phyloP scores from a whole-genome alignment of 2,888 invertebrate species.

The Horisme vitalbata region DNA sequence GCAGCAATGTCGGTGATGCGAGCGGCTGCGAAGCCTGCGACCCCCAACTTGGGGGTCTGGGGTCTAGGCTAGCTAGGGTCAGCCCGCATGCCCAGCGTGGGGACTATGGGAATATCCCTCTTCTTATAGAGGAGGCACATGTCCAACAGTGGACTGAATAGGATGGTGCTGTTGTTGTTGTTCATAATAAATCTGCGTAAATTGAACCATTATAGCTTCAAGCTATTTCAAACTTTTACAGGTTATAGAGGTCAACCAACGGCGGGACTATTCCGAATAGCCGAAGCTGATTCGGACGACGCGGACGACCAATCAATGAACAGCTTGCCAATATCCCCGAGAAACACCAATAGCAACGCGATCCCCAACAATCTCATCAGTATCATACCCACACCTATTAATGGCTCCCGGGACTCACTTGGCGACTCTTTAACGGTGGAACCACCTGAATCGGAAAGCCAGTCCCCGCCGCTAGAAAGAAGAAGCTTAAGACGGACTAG shows the following conservation, averaged over 20 bases:
- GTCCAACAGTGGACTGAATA: no score
- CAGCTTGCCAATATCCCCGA: constrained; percentile 67
- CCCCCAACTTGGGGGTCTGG: no score
- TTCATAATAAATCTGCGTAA: no score
- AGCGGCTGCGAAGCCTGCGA: no score
- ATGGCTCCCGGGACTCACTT: constrained; percentile 77
- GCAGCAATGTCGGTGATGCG: no score
- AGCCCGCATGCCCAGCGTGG: no score
- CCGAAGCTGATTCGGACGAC: constrained; percentile 85
- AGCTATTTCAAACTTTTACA: constrained; percentile 30
- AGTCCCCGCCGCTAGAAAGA: constrained; percentile 50
- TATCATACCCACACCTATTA: constrained; percentile 83
- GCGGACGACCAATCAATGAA: constrained; percentile 69
- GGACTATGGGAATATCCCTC: no score
- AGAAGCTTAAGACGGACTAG: constrained; percentile 50
- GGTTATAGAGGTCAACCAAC: constrained; percentile 75
- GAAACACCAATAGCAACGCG: constrained; percentile 45
- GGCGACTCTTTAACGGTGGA: constrained; percentile 64
- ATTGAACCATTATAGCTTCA: no score
- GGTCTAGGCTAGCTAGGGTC: no score
- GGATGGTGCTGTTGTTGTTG: no score
- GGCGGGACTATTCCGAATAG: constrained; percentile 73
- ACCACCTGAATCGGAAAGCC: constrained; percentile 47
- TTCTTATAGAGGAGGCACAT: no score
- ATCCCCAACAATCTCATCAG: constrained; percentile 74